Percentiles rank a stretch among this genome's conserved stretches.
These are phyloP conservation scores for Sylvietta virens DNA, from an alignment of 2,113 vertebrate species.

Conservation along the genomic window DNA sequence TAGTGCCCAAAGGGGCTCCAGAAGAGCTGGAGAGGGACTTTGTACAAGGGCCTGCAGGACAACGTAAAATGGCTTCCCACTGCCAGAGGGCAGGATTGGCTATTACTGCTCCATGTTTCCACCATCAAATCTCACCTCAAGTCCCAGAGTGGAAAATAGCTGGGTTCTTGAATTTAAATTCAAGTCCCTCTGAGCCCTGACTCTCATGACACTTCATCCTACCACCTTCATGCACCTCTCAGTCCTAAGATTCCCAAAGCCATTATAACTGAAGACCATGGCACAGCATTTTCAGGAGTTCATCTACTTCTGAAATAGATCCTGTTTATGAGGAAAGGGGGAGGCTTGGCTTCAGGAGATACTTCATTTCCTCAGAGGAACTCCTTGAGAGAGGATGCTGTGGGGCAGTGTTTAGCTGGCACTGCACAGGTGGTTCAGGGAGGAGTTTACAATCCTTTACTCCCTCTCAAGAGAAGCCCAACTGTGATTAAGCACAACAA, in stretches of 20 bases:
- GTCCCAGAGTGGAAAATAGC: background rate
- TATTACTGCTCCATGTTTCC: background rate
- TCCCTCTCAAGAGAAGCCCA: background rate
- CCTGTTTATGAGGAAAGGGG: background rate
- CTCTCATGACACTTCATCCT: background rate
- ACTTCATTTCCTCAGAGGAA: fast-evolving
- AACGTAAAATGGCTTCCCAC: background rate
- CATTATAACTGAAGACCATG: background rate
- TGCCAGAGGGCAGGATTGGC: background rate
- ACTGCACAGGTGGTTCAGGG: background rate
- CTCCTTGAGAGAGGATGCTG: background rate
- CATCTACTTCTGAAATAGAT: background rate
- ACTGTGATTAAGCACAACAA: background rate
- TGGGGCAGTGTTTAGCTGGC: background rate
- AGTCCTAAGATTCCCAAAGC: background rate
- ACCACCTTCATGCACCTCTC: background rate
- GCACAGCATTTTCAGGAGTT: background rate
- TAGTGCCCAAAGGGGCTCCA: background rate
- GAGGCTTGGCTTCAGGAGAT: background rate
- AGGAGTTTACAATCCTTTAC: too few relatives aligned
- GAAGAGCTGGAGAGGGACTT: background rate
- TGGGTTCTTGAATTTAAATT: background rate
- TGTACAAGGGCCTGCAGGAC: background rate
- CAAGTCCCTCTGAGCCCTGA: background rate
- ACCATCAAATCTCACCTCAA: background rate